These are phyloP conservation scores for Drosophila funebris DNA, from an alignment of 1,140 invertebrate species.

Conservation along the genomic window DNA sequence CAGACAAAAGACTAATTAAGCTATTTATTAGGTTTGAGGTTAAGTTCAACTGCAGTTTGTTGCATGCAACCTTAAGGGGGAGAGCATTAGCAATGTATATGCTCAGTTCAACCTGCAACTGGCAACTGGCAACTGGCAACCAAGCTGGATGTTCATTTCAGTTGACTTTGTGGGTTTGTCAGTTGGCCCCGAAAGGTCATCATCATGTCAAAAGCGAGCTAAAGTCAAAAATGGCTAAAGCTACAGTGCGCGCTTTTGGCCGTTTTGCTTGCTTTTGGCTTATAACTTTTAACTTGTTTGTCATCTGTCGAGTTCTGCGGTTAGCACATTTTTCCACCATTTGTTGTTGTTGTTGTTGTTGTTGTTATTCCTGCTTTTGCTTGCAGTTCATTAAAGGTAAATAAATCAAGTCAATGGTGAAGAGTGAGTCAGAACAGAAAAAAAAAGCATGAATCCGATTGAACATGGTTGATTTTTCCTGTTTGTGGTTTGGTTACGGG, in stretches of 20 bases:
- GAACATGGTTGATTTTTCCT: slow-evolving; percentile 26
- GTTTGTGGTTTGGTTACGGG: slow-evolving; percentile 21
- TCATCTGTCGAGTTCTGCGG: slow-evolving; percentile 27
- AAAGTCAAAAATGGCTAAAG: slow-evolving; percentile 15
- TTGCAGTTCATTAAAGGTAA: slow-evolving; percentile 52
- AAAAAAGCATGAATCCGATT: slow-evolving; percentile 2
- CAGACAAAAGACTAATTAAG: slow-evolving; percentile 52
- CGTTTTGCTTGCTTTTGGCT: not conserved
- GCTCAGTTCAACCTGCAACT: not conserved
- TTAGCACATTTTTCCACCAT: slow-evolving; percentile 7
- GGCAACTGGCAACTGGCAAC: not conserved
- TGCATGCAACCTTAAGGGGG: not conserved
- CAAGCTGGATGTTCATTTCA: slow-evolving; percentile 1
- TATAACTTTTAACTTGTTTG: slow-evolving; percentile 36
- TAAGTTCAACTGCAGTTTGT: slow-evolving; percentile 40
- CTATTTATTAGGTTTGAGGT: slow-evolving; percentile 58
- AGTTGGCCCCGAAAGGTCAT: slow-evolving; percentile 24
- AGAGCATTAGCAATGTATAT: not conserved
- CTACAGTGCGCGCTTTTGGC: not conserved
- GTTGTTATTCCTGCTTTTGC: not conserved
- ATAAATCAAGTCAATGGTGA: slow-evolving; percentile 41
- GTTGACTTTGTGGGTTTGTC: slow-evolving; percentile 31
- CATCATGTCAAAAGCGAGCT: slow-evolving; percentile 19
- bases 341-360: not conserved
- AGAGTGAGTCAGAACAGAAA: slow-evolving; percentile 13